Evolutionary conservation across 2,888 invertebrate species (phyloP).

Genomic region (Odontocolon sp.): DNA sequence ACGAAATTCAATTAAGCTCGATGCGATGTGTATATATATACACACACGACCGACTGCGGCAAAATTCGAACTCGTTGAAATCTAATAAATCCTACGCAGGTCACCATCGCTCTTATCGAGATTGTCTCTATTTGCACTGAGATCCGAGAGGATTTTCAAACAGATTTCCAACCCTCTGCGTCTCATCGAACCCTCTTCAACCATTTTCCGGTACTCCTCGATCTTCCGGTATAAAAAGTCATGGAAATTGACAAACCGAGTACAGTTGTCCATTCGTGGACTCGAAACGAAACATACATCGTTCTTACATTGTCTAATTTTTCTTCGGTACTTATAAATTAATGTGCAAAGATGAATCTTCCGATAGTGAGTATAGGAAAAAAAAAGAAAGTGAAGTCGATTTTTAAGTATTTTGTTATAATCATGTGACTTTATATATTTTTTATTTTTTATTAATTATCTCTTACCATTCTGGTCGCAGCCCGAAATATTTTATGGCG

Average conservation of each 20-base stretch:
- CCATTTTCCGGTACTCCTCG: background rate
- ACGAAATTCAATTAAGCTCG: slow-evolving; percentile 68
- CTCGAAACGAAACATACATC: background rate
- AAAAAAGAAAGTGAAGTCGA: too few species aligned
- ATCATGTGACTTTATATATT: background rate
- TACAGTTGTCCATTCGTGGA: slow-evolving; percentile 22
- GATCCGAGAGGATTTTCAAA: slow-evolving; percentile 61
- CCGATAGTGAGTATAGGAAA: slow-evolving; percentile 58
- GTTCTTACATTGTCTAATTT: slow-evolving; percentile 13
- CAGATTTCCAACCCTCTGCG: slow-evolving; percentile 47
- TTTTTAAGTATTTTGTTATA: too few species aligned
- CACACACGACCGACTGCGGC: background rate
- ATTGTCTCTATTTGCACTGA: slow-evolving; percentile 63
- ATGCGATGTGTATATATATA: background rate
- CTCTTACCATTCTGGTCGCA: background rate
- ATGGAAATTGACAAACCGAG: background rate
- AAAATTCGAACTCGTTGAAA: slow-evolving; percentile 23
- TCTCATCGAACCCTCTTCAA: too few species aligned
- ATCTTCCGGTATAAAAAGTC: slow-evolving; percentile 48
- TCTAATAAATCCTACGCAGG: slow-evolving; percentile 42
- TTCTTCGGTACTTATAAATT: background rate
- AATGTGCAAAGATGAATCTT: slow-evolving; percentile 52
- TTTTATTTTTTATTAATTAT: slow-evolving; percentile 22
- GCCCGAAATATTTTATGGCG: background rate
- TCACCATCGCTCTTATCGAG: slow-evolving; percentile 57